Conservation (phyloP, 2,797 vertebrate species). For the Aotus griseimembra region DNA sequence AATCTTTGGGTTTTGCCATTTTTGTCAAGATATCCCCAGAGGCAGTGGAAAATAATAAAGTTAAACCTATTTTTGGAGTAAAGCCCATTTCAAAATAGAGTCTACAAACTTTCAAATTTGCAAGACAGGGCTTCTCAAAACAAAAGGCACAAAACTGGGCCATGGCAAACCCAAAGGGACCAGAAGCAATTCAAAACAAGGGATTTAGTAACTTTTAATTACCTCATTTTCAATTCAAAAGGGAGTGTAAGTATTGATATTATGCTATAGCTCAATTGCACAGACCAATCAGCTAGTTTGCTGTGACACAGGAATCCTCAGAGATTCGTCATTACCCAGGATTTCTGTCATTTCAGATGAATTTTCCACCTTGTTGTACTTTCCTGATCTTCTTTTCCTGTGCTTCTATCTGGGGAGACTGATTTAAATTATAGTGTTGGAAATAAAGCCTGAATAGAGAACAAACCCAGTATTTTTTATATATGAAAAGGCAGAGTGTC, state of each 20-base stretch:
- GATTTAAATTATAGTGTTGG: neutral
- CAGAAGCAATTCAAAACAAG: constrained; percentile 68
- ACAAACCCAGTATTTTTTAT: neutral
- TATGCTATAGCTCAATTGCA: constrained; percentile 49
- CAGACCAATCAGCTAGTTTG: neutral
- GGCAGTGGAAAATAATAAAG: constrained; percentile 84
- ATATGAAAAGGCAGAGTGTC: neutral
- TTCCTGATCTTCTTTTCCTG: constrained; percentile 34
- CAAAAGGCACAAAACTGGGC: constrained; percentile 70
- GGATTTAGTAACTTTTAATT: constrained; percentile 77
- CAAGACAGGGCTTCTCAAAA: constrained; percentile 73
- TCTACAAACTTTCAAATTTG: constrained; percentile 78
- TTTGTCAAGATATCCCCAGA: constrained; percentile 83
- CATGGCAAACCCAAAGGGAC: constrained; percentile 66
- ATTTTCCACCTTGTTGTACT: constrained; percentile 73
- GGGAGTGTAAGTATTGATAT: constrained; percentile 65
- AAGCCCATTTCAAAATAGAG: constrained; percentile 81
- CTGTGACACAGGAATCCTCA: constrained; percentile 56
- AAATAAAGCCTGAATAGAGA: neutral
- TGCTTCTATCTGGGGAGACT: constrained; percentile 37
- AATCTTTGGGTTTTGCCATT: constrained; percentile 86
- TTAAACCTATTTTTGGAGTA: constrained; percentile 82
- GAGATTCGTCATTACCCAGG: constrained; percentile 42
- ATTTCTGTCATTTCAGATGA: constrained; percentile 71
- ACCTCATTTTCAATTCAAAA: constrained; percentile 73